Evolutionary conservation across 1,140 invertebrate genomes (phyloP).

Genomic region (Nephila pilipes): DNA sequence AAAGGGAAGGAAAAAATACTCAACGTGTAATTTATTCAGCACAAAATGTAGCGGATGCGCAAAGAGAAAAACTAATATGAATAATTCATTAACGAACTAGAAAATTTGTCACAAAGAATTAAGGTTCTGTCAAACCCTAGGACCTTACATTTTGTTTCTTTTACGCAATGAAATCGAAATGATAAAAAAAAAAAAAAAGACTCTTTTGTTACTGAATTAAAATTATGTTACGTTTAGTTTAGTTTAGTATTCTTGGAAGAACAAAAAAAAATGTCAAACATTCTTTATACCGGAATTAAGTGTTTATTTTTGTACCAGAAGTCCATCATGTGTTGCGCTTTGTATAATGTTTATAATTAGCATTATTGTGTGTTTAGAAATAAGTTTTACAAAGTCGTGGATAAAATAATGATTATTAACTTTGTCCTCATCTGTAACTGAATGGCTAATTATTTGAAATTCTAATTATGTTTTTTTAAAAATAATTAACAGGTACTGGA

Average conservation of each 20-base stretch:
- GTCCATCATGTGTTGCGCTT: too few species aligned
- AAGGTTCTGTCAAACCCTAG: constrained; percentile 61
- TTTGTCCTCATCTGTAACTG: too few species aligned
- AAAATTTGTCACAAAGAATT: constrained; percentile 76
- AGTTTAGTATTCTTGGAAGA: not conserved
- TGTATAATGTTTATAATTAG: too few species aligned
- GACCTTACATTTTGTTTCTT: constrained; percentile 40
- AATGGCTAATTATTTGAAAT: too few species aligned
- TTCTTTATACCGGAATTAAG: too few species aligned
- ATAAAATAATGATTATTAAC: too few species aligned
- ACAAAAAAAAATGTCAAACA: not conserved
- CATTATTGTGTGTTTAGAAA: too few species aligned
- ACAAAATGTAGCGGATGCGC: constrained; percentile 28
- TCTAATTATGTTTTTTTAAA: too few species aligned
- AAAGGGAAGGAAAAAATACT: not conserved
- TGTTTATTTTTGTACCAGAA: too few species aligned
- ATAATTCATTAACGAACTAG: constrained; percentile 75
- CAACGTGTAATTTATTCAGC: constrained; percentile 65
- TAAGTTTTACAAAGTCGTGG: too few species aligned
- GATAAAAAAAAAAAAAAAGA: not conserved
- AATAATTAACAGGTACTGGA: too few species aligned
- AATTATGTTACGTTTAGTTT: not conserved
- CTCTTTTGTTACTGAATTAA: constrained; percentile 14
- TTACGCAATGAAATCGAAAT: constrained; percentile 7
- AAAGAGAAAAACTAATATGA: constrained; percentile 67